Conservation (phyloP, 2,797 vertebrate species). For the Characodon lateralis region DNA sequence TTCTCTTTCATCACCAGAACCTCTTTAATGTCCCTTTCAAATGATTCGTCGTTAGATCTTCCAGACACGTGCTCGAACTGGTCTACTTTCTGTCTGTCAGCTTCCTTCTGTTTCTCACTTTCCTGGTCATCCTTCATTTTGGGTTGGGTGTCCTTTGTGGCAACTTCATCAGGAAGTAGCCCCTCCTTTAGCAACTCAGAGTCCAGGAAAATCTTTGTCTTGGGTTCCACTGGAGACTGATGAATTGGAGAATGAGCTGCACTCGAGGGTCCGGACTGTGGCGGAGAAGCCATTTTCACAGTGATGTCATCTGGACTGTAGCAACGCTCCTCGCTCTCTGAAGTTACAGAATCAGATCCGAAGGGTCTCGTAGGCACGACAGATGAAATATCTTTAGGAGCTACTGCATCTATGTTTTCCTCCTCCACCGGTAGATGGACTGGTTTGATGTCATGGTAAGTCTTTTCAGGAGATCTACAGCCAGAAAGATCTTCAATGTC, state of each 20-base stretch:
- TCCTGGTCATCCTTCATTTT: constrained; percentile 48
- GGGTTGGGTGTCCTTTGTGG: constrained; percentile 37
- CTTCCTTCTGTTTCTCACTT: constrained; percentile 41
- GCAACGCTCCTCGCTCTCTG: constrained; percentile 91
- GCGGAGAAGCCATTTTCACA: constrained; percentile 95
- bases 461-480: constrained; percentile 47
- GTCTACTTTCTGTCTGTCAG: constrained; percentile 36
- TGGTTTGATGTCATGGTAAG: constrained; percentile 55
- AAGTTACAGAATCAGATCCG: constrained; percentile 80
- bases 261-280: constrained; percentile 91
- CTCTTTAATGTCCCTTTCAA: constrained; percentile 57
- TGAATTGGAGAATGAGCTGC: constrained; percentile 90
- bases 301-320: constrained; percentile 96
- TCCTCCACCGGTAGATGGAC: constrained; percentile 63
- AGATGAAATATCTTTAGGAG: constrained; percentile 59
- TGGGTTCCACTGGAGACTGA: constrained; percentile 90
- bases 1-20: constrained; percentile 33
- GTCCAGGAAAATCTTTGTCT: constrained; percentile 75
- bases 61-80: constrained; percentile 34
- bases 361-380: constrained; percentile 69
- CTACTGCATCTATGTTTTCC: constrained; percentile 55
- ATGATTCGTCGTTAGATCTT: constrained; percentile 44
- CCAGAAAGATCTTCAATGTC: constrained; percentile 44
- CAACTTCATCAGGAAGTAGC: constrained; percentile 16
- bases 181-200: constrained; percentile 55